phyloP scores from a whole-genome alignment of 2,888 invertebrate genomes.

The Melinopterus prodromus region DNA sequence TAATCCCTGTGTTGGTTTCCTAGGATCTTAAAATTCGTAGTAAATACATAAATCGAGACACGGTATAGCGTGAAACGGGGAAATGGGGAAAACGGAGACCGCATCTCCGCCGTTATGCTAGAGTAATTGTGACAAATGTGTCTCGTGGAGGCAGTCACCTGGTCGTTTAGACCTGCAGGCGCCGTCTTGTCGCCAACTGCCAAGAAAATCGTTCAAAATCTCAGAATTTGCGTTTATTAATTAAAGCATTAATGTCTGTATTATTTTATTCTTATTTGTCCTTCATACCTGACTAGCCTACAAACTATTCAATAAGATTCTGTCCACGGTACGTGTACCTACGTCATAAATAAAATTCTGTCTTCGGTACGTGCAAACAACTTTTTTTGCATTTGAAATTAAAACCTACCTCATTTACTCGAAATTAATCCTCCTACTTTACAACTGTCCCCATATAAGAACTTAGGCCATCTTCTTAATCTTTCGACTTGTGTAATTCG shows the following conservation, averaged over 20 bases:
- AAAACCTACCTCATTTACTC: no score
- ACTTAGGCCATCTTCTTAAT: neutral
- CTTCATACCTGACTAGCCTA: no score
- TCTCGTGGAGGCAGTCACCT: slow-evolving; percentile 24
- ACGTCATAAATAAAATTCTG: no score
- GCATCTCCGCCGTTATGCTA: slow-evolving; percentile 7
- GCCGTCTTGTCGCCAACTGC: neutral
- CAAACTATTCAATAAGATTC: no score
- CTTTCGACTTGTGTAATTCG: neutral
- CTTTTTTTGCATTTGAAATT: no score
- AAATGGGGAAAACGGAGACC: neutral
- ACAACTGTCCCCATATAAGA: no score
- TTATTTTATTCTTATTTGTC: no score
- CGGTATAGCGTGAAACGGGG: neutral
- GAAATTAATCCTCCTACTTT: no score
- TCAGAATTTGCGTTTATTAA: neutral
- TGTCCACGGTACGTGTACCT: no score
- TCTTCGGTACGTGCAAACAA: no score
- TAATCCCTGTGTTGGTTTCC: neutral
- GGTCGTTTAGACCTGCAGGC: neutral
- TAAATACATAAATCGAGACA: neutral
- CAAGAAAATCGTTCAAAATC: neutral
- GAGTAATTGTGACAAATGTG: slow-evolving; percentile 23
- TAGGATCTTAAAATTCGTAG: neutral
- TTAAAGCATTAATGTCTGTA: neutral